A percentile compares a stretch with the other conserved stretches of the same genome.
Conservation (phyloP, 92 coral and sea anemone genomes). For the Porites evermanni region DNA sequence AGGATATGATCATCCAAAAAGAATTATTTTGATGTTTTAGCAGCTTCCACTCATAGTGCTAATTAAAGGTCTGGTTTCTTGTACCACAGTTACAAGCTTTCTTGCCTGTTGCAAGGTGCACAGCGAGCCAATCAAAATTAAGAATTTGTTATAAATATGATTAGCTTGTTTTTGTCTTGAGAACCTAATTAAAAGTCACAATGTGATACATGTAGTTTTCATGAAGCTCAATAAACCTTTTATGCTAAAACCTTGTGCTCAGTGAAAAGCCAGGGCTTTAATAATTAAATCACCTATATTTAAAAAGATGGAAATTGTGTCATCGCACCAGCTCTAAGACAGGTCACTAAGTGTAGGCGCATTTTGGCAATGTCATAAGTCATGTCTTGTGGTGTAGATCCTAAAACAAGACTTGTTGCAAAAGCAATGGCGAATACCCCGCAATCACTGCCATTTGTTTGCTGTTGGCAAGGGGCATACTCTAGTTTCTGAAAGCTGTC, state of each 20-base stretch:
- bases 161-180: too few species aligned
- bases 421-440: constrained; percentile 75
- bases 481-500: constrained; percentile 43
- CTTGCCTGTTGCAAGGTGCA: too few species aligned
- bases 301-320: constrained; percentile 41
- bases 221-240: constrained; percentile 13
- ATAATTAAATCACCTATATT: constrained; percentile 1
- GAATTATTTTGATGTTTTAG: constrained; percentile 28
- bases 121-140: too few species aligned
- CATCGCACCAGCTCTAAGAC: constrained; percentile 67
- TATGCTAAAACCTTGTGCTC: neutral
- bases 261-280: neutral
- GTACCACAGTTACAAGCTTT: too few species aligned
- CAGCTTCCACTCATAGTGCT: constrained; percentile 19
- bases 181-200: too few species aligned
- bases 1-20: constrained; percentile 43
- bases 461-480: constrained; percentile 73
- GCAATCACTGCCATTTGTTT: constrained; percentile 80
- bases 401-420: constrained; percentile 65
- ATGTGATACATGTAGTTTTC: too few species aligned
- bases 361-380: constrained; percentile 62
- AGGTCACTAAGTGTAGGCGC: constrained; percentile 74
- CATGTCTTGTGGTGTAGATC: constrained; percentile 38
- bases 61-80: neutral
- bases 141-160: too few species aligned